phyloP scores from a whole-genome alignment of 1,140 invertebrate species.

The Mactra quadrangularis region DNA sequence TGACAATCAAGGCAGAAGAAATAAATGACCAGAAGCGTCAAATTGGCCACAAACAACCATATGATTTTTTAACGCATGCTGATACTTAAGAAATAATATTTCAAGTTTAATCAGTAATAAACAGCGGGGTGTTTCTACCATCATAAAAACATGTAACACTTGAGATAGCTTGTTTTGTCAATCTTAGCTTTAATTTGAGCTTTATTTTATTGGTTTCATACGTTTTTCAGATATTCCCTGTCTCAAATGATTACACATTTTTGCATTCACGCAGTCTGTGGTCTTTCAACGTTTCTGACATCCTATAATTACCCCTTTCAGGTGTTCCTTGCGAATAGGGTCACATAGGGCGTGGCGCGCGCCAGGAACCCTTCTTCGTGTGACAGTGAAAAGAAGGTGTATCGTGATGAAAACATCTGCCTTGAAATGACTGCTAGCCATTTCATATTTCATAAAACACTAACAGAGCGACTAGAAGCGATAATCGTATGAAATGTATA shows the following conservation, averaged over 20 bases:
- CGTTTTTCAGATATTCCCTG: conserved; percentile 40
- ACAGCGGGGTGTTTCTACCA: conserved; percentile 15
- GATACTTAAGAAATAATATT: conserved; percentile 14
- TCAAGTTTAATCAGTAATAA: neutral
- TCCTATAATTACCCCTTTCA: conserved; percentile 54
- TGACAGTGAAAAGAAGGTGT: conserved; percentile 3
- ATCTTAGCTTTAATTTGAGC: neutral
- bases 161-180: conserved; percentile 30
- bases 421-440: conserved; percentile 42
- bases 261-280: conserved; percentile 15
- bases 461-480: neutral
- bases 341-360: conserved; percentile 43
- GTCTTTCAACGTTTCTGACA: conserved; percentile 40
- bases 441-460: conserved; percentile 49
- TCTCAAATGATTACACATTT: conserved; percentile 27
- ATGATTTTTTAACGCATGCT: too few species aligned
- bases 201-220: conserved; percentile 14
- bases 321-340: conserved; percentile 38
- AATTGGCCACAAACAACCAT: too few species aligned
- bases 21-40: too few species aligned
- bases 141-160: conserved; percentile 54
- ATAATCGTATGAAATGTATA: conserved; percentile 20
- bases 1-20: too few species aligned
- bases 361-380: conserved; percentile 37
- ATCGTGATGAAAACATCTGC: conserved; percentile 49